These are phyloP conservation scores for Campylorhamphus procurvoides DNA, from an alignment of 2,113 vertebrate genomes.

Conservation along the genomic window DNA sequence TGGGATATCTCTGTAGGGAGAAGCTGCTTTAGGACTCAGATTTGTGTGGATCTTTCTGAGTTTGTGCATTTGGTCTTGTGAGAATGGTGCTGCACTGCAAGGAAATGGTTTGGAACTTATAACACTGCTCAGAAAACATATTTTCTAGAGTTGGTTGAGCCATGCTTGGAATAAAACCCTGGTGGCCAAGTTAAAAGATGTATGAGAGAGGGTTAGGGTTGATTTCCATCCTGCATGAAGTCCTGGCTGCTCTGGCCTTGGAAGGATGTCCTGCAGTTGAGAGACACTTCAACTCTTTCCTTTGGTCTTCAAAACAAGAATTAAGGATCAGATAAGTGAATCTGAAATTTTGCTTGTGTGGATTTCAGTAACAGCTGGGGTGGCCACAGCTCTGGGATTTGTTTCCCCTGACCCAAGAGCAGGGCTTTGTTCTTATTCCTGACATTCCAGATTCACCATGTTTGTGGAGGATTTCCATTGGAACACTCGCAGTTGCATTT, in stretches of 20 bases:
- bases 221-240: not conserved
- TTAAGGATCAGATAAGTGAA: not conserved
- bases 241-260: not conserved
- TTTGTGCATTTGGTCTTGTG: not conserved
- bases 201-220: not conserved
- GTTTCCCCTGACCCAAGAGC: not conserved
- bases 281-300: not conserved
- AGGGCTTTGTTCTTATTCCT: not conserved
- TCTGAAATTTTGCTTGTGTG: not conserved
- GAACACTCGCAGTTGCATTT: not conserved
- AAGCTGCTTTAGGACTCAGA: not conserved
- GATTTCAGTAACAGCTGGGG: not conserved
- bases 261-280: rapidly evolving
- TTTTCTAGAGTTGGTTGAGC: not conserved
- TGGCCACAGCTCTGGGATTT: not conserved
- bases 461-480: not conserved
- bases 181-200: not conserved
- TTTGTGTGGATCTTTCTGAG: not conserved
- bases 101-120: not conserved
- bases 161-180: not conserved
- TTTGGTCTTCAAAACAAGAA: not conserved
- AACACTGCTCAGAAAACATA: not conserved
- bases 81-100: not conserved
- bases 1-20: not conserved
- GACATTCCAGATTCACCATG: rapidly evolving